Evolutionary conservation across 2,113 vertebrate species (phyloP).

Genomic region (Melanotaenia duboulayi): DNA sequence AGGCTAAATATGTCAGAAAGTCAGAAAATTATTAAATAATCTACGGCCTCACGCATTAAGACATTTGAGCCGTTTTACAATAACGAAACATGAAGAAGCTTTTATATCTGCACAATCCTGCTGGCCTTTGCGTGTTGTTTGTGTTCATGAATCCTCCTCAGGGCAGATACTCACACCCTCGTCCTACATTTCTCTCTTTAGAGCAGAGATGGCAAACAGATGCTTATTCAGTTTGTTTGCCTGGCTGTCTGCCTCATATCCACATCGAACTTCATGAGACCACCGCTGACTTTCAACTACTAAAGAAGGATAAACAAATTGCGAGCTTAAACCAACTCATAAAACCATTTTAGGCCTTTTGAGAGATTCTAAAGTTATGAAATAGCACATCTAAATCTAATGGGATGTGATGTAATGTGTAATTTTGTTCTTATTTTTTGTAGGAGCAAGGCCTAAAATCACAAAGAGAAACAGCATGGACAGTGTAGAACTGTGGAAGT

Average conservation of each 20-base stretch:
- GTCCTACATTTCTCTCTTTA: conserved; percentile 52
- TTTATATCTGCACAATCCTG: conserved; percentile 4
- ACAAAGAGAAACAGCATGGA: conserved; percentile 89
- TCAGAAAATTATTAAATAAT: neutral
- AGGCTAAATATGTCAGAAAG: conserved; percentile 34
- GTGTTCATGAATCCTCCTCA: conserved; percentile 35
- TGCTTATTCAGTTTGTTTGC: conserved; percentile 56
- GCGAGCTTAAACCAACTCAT: conserved; percentile 3
- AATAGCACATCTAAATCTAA: neutral
- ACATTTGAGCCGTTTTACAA: neutral
- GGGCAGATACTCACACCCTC: conserved; percentile 52
- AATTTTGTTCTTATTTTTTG: conserved; percentile 28
- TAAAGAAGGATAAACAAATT: conserved; percentile 28
- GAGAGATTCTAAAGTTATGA: conserved; percentile 1
- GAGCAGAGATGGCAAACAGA: conserved; percentile 51
- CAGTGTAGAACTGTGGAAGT: conserved; percentile 90
- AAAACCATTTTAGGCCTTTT: conserved; percentile 8
- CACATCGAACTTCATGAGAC: conserved; percentile 43
- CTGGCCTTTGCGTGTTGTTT: conserved; percentile 35
- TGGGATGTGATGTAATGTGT: conserved; percentile 1
- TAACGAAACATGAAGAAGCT: conserved; percentile 2
- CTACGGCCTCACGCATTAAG: neutral
- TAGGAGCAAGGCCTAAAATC: conserved; percentile 94
- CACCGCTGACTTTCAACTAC: conserved; percentile 7
- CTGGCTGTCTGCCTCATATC: conserved; percentile 39